phyloP scores from a whole-genome alignment of 1,140 invertebrate genomes.

The Leptinotarsa lineolata region DNA sequence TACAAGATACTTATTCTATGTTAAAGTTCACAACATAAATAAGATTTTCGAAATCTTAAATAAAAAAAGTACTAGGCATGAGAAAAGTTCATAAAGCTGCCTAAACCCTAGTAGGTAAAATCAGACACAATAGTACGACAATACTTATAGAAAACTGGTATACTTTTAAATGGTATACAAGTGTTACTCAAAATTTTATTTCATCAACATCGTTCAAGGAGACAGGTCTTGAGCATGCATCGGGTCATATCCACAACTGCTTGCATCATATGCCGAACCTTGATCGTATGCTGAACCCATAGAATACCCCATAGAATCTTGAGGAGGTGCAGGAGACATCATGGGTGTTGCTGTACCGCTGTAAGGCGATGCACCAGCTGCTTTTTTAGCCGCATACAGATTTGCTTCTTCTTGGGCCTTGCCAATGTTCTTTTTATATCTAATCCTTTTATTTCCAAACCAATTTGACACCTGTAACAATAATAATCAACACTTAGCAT shows the following conservation, averaged over 20 bases:
- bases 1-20: neutral
- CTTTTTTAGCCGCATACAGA: constrained; percentile 98
- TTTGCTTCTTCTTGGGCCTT: constrained; percentile 99
- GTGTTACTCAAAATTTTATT: neutral
- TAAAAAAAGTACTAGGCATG: neutral
- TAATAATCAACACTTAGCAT: neutral
- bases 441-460: constrained; percentile 99
- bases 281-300: constrained; percentile 86
- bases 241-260: constrained; percentile 86
- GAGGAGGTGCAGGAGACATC: constrained; percentile 89
- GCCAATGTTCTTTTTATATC: constrained; percentile 99
- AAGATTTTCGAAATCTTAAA: neutral
- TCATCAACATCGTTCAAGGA: constrained; percentile 33
- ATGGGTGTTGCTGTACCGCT: constrained; percentile 88
- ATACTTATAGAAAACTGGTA: constrained; percentile 8
- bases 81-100: neutral
- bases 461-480: constrained; percentile 82
- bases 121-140: constrained; percentile 3
- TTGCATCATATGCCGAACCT: constrained; percentile 81
- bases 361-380: constrained; percentile 92
- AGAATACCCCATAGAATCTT: constrained; percentile 87
- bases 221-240: constrained; percentile 60
- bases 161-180: constrained; percentile 16
- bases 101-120: neutral
- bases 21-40: constrained; percentile 3